Evolutionary conservation across 1,140 invertebrate genomes (phyloP).

Genomic region (Platorchestia sp.): DNA sequence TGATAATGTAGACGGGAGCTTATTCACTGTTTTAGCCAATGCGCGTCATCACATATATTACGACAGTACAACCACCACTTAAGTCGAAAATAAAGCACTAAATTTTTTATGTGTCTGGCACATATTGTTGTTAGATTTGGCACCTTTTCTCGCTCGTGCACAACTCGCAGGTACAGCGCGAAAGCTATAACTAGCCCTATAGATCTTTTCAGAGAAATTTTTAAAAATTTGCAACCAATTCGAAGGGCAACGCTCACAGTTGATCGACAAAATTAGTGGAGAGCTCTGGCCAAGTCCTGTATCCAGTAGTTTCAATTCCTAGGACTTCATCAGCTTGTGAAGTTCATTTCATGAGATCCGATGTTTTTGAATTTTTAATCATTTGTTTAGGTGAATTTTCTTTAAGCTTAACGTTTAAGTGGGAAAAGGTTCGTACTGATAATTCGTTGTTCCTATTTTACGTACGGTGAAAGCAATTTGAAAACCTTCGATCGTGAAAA

Average conservation of each 20-base stretch:
- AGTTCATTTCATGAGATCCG: background rate
- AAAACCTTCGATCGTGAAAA: background rate
- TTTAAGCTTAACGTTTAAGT: background rate
- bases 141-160: background rate
- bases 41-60: slow-evolving; percentile 33
- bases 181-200: background rate
- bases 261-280: background rate
- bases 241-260: background rate
- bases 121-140: background rate
- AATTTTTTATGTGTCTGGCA: background rate
- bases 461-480: background rate
- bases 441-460: background rate
- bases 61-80: background rate
- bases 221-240: background rate
- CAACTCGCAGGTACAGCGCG: background rate
- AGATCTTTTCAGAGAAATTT: background rate
- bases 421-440: background rate
- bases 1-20: background rate
- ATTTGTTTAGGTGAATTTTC: background rate
- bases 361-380: background rate
- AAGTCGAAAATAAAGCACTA: background rate
- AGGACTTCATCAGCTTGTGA: background rate
- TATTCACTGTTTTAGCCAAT: slow-evolving; percentile 27
- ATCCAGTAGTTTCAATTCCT: background rate
- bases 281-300: background rate